Conservation (phyloP, 2,113 vertebrate genomes). For the Proteles cristata region DNA sequence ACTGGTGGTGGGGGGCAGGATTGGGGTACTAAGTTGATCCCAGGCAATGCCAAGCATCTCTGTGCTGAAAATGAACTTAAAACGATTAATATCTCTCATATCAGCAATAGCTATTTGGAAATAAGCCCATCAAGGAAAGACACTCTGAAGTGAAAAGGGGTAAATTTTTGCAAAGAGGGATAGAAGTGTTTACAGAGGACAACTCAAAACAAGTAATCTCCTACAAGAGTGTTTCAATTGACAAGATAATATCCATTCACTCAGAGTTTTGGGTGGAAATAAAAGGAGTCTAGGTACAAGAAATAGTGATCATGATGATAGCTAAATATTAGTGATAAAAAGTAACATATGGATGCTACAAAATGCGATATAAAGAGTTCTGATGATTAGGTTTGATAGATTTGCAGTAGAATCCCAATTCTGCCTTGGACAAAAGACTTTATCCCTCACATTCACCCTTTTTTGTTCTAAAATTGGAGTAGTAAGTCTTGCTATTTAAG, state of each 20-base stretch:
- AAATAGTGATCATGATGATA: not conserved
- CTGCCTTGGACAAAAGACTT: not conserved
- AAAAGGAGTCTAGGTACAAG: not conserved
- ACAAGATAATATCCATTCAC: not conserved
- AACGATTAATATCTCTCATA: not conserved
- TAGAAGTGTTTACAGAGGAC: not conserved
- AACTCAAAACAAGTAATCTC: not conserved
- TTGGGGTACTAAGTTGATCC: not conserved
- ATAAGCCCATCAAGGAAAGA: not conserved
- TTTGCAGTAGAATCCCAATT: not conserved
- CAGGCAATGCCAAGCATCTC: not conserved
- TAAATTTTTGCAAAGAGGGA: not conserved
- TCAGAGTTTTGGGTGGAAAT: not conserved
- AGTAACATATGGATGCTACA: not conserved
- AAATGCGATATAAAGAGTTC: not conserved
- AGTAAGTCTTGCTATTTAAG: not conserved
- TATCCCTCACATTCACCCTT: not conserved
- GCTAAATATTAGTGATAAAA: not conserved
- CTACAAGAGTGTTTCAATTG: not conserved
- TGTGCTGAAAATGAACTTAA: constrained; percentile 17
- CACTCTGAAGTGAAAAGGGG: not conserved
- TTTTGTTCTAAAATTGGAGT: not conserved
- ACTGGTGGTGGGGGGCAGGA: too few relatives aligned
- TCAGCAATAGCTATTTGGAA: not conserved
- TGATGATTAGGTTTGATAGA: not conserved